Base-by-base conservation (phyloP, 1,140 invertebrate species). In the Anthonomus grandis region DNA sequence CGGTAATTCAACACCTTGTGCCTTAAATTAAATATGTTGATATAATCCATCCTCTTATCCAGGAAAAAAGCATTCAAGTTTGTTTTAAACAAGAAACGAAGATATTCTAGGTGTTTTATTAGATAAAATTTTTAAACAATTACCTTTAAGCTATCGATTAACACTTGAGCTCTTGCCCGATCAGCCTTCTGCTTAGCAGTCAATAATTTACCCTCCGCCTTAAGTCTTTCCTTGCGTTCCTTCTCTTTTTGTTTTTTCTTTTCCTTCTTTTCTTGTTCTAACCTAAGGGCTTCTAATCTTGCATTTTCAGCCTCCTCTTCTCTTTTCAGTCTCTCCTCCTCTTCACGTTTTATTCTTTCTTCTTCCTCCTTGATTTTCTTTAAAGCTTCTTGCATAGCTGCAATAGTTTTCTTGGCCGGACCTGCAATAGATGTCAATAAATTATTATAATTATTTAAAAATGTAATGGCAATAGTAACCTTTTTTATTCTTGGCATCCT, bases 181-280 rank as follows among this genome's bases (percentile, higher is more conserved):
- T 94, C 92, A 63, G 91, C 87, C 69, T 91, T 93, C 69, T 98
- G 93, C 75, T 95, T 95, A 0, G 89, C 82, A 4, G 93, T 95
- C 24, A 98, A 74, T 18, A 95, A 76, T 78, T 95, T 97, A 1
- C 96, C 95, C 79, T 98, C 94, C 18, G 90, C 90, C 73, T 97
- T 97, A 27, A 96, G 75, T 68, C 91, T 81, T 71, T 95, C 92
- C 74, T 91, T 93, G 54, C 88, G 83, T 69, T 97, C 94, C 65
- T 97, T 97, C 78, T 97, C 93, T 69, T 95, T 95, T 65, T 91
- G 83, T 70, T 97, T 98, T 70, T 94, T 94, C 59, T 83, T 85
- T 65, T 95, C 89, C 71, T 94, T 95, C 48, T 83, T 81, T 74
- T 93, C 94, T 72, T 91, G 84, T 72, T 95, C 91, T 58, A 91